phyloP scores from a whole-genome alignment of 1,140 invertebrate genomes.

The Drosophila cardini region DNA sequence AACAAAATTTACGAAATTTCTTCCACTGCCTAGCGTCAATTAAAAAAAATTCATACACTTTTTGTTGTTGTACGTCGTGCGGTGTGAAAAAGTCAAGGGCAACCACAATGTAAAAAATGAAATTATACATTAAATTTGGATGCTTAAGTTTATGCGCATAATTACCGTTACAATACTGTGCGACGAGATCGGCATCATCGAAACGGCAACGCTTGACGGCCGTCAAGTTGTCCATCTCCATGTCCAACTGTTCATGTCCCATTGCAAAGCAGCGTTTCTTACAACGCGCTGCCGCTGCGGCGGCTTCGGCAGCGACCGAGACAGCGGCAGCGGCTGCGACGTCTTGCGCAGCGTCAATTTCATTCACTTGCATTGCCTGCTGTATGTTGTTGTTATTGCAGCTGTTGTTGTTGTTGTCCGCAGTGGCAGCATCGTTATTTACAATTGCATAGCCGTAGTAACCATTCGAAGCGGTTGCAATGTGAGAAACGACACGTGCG shows the following conservation, averaged over 20 bases:
- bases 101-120: slow-evolving; percentile 27
- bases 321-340: slow-evolving; percentile 18
- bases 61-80: slow-evolving; percentile 46
- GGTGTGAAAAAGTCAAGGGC: slow-evolving; percentile 59
- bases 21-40: slow-evolving; percentile 18
- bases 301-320: background rate
- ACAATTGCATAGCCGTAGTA: slow-evolving; percentile 72
- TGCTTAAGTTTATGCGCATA: slow-evolving; percentile 39
- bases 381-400: slow-evolving; percentile 51
- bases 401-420: slow-evolving; percentile 62
- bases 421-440: slow-evolving; percentile 46
- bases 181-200: slow-evolving; percentile 72
- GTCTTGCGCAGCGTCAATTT: slow-evolving; percentile 6
- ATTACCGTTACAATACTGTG: slow-evolving; percentile 82
- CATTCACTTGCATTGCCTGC: slow-evolving; percentile 47
- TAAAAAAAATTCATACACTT: slow-evolving; percentile 35
- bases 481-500: slow-evolving; percentile 68
- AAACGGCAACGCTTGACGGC: slow-evolving; percentile 77
- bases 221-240: slow-evolving; percentile 58
- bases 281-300: slow-evolving; percentile 53
- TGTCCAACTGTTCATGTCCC: slow-evolving; percentile 33
- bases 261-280: slow-evolving; percentile 70
- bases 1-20: slow-evolving; percentile 41
- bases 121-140: slow-evolving; percentile 42
- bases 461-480: slow-evolving; percentile 65